Evolutionary conservation across 2,797 vertebrate genomes (phyloP).

Genomic region (Scleropages formosus): DNA sequence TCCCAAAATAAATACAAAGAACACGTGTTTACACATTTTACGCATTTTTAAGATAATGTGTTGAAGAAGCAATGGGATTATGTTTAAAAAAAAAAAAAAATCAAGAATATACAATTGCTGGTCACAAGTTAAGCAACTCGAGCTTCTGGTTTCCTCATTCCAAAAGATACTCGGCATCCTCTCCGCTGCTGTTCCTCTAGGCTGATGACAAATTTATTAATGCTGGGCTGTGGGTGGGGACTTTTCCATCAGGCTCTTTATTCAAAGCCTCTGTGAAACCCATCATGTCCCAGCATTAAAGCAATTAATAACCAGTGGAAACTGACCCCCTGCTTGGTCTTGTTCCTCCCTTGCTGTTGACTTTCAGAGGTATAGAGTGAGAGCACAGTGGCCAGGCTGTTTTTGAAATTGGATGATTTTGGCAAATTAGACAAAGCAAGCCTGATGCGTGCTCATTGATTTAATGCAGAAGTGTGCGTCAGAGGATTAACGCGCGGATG

Average conservation of each 20-base stretch:
- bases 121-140: neutral
- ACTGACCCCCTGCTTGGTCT: neutral
- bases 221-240: neutral
- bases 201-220: slow-evolving; percentile 5
- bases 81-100: no score
- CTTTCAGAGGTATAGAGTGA: neutral
- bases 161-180: neutral
- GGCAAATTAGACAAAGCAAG: neutral
- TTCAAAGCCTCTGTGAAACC: slow-evolving; percentile 11
- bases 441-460: slow-evolving; percentile 7
- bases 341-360: neutral
- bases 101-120: no score
- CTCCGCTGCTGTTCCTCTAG: neutral
- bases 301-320: neutral
- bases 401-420: slow-evolving; percentile 13
- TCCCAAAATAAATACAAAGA: no score
- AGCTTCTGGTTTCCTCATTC: slow-evolving; percentile 11
- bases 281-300: neutral
- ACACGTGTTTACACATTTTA: no score
- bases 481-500: neutral
- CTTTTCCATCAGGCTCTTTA: slow-evolving; percentile 12
- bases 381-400: slow-evolving; percentile 11
- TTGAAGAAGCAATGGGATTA: no score
- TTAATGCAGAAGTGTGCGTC: neutral
- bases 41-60: no score